Evolutionary conservation across 1,140 invertebrate species (phyloP).

Genomic region (Drosophila dunni): DNA sequence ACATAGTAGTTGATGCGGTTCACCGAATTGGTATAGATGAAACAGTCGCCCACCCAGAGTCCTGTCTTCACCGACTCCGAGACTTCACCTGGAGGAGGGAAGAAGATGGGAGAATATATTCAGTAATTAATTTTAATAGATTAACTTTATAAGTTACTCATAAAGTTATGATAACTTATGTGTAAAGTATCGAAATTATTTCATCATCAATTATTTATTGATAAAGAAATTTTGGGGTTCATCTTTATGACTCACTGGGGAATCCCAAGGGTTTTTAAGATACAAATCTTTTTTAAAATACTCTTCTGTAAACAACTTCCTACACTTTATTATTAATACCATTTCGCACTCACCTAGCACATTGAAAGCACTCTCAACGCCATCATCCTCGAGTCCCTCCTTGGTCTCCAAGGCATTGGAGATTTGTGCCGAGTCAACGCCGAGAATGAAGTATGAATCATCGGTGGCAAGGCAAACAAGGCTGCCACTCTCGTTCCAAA

Average conservation of each 20-base stretch:
- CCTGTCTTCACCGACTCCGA: constrained; percentile 98
- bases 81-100: constrained; percentile 88
- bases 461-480: constrained; percentile 97
- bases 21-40: constrained; percentile 99
- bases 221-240: no score
- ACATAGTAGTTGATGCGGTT: constrained; percentile 99
- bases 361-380: constrained; percentile 98
- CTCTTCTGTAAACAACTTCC: no score
- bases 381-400: constrained; percentile 94
- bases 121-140: no score
- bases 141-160: no score
- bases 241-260: no score
- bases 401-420: constrained; percentile 90
- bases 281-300: no score
- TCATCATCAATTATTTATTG: no score
- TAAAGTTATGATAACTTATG: no score
- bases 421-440: constrained; percentile 93
- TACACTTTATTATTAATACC: constrained; percentile 8
- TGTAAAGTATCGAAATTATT: no score
- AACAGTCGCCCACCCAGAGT: constrained; percentile 99
- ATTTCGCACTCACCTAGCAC: constrained; percentile 85
- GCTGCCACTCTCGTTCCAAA: constrained; percentile 98
- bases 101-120: constrained; percentile 14
- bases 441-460: constrained; percentile 98
- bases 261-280: no score